phyloP scores from a whole-genome alignment of 2,888 invertebrate species.

The Pollenia griseotomentosa region DNA sequence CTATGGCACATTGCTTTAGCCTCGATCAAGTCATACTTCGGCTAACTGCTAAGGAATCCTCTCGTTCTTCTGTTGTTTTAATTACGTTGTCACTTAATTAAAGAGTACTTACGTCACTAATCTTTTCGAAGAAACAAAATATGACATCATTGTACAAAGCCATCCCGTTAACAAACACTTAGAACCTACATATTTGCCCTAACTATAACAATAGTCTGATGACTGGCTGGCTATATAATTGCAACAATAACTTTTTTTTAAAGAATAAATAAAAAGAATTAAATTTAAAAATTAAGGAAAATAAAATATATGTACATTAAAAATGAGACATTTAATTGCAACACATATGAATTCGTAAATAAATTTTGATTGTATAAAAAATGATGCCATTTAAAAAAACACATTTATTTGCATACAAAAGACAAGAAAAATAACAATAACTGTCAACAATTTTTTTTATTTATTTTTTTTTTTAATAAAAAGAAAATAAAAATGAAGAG shows the following conservation, averaged over 20 bases:
- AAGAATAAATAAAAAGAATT: conserved; percentile 30
- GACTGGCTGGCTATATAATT: conserved; percentile 7
- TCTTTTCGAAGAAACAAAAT: no score
- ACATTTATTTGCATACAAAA: conserved; percentile 65
- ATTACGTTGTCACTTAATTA: no score
- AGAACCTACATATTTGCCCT: no score
- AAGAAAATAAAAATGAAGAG: conserved; percentile 2
- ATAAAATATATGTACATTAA: conserved; percentile 19
- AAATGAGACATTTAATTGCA: conserved; percentile 60
- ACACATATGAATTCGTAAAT: conserved; percentile 43
- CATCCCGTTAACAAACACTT: no score
- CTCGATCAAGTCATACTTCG: no score
- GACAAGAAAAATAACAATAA: conserved; percentile 49
- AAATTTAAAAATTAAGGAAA: neutral
- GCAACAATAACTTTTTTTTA: conserved; percentile 18
- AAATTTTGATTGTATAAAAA: conserved; percentile 6
- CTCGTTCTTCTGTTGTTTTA: no score
- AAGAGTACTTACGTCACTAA: no score
- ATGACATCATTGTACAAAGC: no score
- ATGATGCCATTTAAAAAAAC: conserved; percentile 46
- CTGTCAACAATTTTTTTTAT: conserved; percentile 32
- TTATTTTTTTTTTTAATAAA: neutral
- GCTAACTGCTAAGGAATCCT: no score
- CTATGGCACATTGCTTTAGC: no score
- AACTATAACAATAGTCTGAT: conserved; percentile 13